A percentile compares a stretch with the other conserved stretches of the same genome.
phyloP scores from a whole-genome alignment of 2,113 vertebrate species.

The crab-eating macaque (Macaca fascicularis) region T2T-MFA8v1.1 NC_088379.1:2446001-2446500 shows the following conservation, averaged over 20 bases:
- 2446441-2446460: too few relatives aligned
- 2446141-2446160: not conserved
- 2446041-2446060: not conserved
- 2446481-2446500: not conserved
- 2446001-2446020: not conserved
- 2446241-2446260: not conserved
- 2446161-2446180: too few relatives aligned
- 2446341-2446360: not conserved
- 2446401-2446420: accelerated
- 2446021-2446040: too few relatives aligned
- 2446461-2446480: not conserved
- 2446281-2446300: not conserved
- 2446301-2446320: not conserved
- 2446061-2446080: accelerated
- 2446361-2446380: not conserved
- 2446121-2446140: not conserved
- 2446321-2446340: not conserved
- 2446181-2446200: not conserved
- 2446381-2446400: accelerated
- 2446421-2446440: not conserved
- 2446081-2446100: not conserved
- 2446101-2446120: too few relatives aligned
- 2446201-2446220: not conserved
- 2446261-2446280: not conserved
- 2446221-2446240: not conserved